Evolutionary conservation across 2,113 vertebrate species (phyloP), one percentile per base, ranked within the genome.

Genomic region (Notarius quadriscutis): DNA sequence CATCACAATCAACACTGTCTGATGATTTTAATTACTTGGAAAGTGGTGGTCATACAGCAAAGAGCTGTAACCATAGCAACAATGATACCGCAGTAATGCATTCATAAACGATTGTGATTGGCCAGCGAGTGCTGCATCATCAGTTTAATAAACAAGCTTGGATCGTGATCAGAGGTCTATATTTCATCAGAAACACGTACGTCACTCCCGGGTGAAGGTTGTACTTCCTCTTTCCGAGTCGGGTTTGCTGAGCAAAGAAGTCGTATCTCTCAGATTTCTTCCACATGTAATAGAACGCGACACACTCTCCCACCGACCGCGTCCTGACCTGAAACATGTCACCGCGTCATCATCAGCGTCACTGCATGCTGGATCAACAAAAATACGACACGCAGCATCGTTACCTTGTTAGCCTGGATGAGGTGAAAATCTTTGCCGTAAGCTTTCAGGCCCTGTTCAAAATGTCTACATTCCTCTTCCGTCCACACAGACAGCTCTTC

Each of bases 231-330:
- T 99, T 99, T 83, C 98, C 97, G 88, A 99, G 97, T 55, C 97
- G 95, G 2, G 98, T 99, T 95, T 99, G 98, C 94, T 99, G 98
- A 88, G 98, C 98, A 94, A 99, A 99, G 96, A 99, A 99, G 95
- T 99, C 98, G 17, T 99, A 99, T 90, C 98, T 96, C 93, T 99
- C 98, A 0, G 98, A 99, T 92, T 99, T 99, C 92, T 99, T 99
- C 98, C 98, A 99, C 98, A 99, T 99, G 94, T 99, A 99, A 94
- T 99, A 99, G 93, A 99, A 99, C 25, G 98, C 98, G 91, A 99
- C 98, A 94, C 98, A 99, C 91, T 99, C 98, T 88, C 98, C 98
- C 92, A 99, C 98, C 11, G 98, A 99, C 91, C 98, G 96, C 86
- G 98, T 99, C 95, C 98, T 96, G 87, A 99, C 98, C 98, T 99